phyloP scores from a whole-genome alignment of 2,797 vertebrate species.

The Adelosebastes latens region DNA sequence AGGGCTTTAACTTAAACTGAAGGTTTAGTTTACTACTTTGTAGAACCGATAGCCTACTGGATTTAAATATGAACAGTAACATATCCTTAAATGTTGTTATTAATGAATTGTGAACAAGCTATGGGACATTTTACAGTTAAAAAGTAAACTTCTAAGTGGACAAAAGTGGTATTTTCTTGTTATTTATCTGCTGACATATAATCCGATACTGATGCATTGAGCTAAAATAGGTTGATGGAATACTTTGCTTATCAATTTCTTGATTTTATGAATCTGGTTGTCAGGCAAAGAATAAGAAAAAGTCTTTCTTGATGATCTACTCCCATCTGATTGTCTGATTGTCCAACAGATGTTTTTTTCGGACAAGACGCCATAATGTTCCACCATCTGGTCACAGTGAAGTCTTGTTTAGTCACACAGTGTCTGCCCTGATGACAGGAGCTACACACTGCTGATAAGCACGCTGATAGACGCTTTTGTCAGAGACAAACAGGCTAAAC shows the following conservation, averaged over 20 bases:
- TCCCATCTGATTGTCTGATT: slow-evolving; percentile 20
- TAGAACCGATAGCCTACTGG: too few species aligned
- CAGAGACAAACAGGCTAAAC: slow-evolving; percentile 29
- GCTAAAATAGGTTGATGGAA: neutral
- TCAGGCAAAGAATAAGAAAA: neutral
- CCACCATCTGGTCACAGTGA: slow-evolving; percentile 57
- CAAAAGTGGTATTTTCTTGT: neutral
- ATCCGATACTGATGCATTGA: neutral
- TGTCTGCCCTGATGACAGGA: slow-evolving; percentile 20
- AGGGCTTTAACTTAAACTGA: too few species aligned
- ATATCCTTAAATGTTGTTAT: neutral
- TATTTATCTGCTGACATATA: neutral
- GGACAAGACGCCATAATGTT: slow-evolving; percentile 15
- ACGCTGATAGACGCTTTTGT: slow-evolving; percentile 45
- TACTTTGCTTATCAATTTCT: neutral
- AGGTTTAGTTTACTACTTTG: too few species aligned
- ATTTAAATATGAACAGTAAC: neutral
- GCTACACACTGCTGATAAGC: slow-evolving; percentile 22
- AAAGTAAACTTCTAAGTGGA: neutral
- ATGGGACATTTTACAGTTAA: neutral
- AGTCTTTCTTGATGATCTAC: neutral
- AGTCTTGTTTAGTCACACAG: slow-evolving; percentile 39
- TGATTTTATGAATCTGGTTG: neutral
- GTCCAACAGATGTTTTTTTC: slow-evolving; percentile 57
- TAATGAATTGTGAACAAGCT: neutral